Evolutionary conservation across 2,888 invertebrate genomes (phyloP), one percentile per base, ranked within the genome.

Genomic region (Campoplex capitator): DNA sequence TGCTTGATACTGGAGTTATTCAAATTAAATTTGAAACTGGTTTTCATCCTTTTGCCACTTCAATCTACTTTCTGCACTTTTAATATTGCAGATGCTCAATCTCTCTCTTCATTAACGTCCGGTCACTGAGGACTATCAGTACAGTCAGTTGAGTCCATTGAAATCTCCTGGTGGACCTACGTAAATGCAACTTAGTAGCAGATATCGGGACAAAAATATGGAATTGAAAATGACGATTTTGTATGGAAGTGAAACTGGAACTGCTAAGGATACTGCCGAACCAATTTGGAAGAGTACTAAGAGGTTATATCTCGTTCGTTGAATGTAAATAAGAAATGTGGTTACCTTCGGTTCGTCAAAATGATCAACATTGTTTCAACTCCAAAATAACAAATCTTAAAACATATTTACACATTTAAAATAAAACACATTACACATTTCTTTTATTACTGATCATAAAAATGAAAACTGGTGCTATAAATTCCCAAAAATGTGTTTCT

Each of bases 201-300:
- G n/a, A n/a, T n/a, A n/a, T n/a, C 70, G 77, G 11, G 9, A 28
- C 56, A 56, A 18, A 48, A 1, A 9, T n/a, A 90, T 86, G 87
- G 87, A 87, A 65, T 85, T 89, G 74, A 95, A 94, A 91, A 92
- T 98, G 76, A 94, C 97, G 71, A 95, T 99, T 88, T 95, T 99
- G 77, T 99, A 98, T 94, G 99, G 98, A 45, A 99, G 99, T 93
- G 98, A 99, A 95, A 99, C 99, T 0, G 99, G 99, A 82, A 99
- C 98, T 80, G 98, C 99, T 0, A 98, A 99, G 95, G 99, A 99
- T 95, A 96, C 98, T 78, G 98, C 99, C 0, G 99, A 99, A 95
- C 96, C 97, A 93, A 96, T 99, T 92, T 98, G 98, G 96, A 96
- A 99, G 87, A 97, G 97, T 92, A 97, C 97, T 2, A 97, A 97